Base-by-base conservation (phyloP, 2,113 vertebrate genomes). In the Rhabdornis inornatus region DNA sequence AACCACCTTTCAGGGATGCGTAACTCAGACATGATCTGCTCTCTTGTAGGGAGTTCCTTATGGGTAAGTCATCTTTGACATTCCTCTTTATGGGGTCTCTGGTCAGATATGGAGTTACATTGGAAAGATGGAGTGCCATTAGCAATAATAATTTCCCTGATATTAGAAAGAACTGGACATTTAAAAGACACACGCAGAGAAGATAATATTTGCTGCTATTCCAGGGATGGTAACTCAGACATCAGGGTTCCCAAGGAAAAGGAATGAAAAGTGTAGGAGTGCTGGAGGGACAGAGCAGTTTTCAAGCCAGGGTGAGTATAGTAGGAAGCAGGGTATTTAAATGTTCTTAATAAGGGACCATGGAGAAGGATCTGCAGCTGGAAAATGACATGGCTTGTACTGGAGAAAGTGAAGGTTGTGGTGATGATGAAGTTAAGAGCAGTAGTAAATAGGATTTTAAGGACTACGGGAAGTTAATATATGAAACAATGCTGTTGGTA, bases 31-130 rank as follows among this genome's bases (percentile, higher is more conserved):
- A 15, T 60, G 65, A 59, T 60, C 52, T 69, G 71, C 70, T 95
- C 93, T 72, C 37, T 20, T 88, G 57, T 98, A 82, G 55, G 81
- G 20, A 92, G 55, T 33, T 94, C 96, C 64, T 65, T 91, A 39
- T 61, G 90, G 97, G 98, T 98, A 94, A 98, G 98, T 94, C 12
- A n/a, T 31, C 45, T 21, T 35, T 37, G 33, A 49, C 28, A 15
- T 68, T 91, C 25, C 37, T 87, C 79, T 70, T 64, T 17, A 33
- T 15, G 37, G 52, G 18, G 10, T 65, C 50, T 89, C n/a, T 55
- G 22, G 49, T 78, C 1, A 1, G 13, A 50, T 39, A 22, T 2
- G 22, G 45, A 61, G 40, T 81, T 74, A 27, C 28, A 19, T 87
- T 52, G 53, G 69, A 69, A 82, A 81, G 56, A 23, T 37, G 17